A percentile compares a stretch with the other conserved stretches of the same genome.
Conservation (phyloP, 2,797 vertebrate genomes). For the Gambusia yucatana region DNA sequence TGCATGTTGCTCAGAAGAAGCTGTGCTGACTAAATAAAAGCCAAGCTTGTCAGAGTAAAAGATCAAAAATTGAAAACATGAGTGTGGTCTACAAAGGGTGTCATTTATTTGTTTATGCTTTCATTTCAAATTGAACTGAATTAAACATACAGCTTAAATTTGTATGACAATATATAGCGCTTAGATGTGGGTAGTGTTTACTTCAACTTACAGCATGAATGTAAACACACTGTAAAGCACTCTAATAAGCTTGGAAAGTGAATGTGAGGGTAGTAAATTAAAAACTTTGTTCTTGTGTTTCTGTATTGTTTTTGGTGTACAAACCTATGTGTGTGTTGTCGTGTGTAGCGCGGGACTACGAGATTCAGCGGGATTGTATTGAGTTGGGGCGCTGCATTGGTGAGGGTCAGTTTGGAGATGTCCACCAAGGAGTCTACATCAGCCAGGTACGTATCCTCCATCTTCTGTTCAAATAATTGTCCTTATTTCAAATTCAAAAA, state of each 20-base stretch:
- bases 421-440: constrained; percentile 96
- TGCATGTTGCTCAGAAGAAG: constrained; percentile 69
- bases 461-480: neutral
- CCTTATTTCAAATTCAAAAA: neutral
- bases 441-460: constrained; percentile 85
- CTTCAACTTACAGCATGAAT: constrained; percentile 1
- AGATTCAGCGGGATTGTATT: constrained; percentile 95
- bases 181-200: neutral
- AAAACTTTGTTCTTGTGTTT: constrained; percentile 28
- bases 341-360: constrained; percentile 89
- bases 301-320: constrained; percentile 29
- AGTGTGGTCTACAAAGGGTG: neutral
- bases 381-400: constrained; percentile 97
- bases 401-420: constrained; percentile 98
- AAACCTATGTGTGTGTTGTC: constrained; percentile 2
- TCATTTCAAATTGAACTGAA: neutral
- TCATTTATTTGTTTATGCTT: neutral
- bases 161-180: neutral
- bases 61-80: neutral
- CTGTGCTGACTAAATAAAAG: constrained; percentile 31
- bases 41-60: constrained; percentile 67
- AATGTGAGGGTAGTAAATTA: constrained; percentile 17
- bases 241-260: constrained; percentile 70
- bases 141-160: neutral
- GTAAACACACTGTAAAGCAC: constrained; percentile 10